phyloP scores from a whole-genome alignment of 2,888 invertebrate genomes.

The Stratiomys singularior region DNA sequence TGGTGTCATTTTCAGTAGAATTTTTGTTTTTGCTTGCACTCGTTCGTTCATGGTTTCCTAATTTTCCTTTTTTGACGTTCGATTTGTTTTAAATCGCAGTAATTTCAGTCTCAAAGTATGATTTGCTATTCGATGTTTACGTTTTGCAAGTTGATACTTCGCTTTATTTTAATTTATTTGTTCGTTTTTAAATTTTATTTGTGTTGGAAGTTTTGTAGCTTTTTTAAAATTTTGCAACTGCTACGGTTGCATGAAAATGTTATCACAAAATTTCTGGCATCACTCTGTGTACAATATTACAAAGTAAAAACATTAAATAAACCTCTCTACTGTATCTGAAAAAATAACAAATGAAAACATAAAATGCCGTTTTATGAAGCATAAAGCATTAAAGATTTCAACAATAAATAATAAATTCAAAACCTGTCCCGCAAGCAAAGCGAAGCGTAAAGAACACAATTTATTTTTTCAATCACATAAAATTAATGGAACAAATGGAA shows the following conservation, averaged over 20 bases:
- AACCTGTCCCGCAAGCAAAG: conserved; percentile 17
- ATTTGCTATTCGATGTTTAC: not conserved
- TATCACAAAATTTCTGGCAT: conserved; percentile 25
- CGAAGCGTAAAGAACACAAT: conserved; percentile 25
- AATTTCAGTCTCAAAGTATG: too few relatives aligned
- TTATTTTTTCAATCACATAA: conserved; percentile 50
- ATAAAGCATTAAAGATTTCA: conserved; percentile 37
- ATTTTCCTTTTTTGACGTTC: not conserved
- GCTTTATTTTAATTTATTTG: too few relatives aligned
- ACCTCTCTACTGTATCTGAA: conserved; percentile 40
- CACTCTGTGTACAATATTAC: conserved; percentile 41
- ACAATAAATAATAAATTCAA: conserved; percentile 23
- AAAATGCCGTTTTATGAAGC: conserved; percentile 40
- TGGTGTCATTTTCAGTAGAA: conserved; percentile 23
- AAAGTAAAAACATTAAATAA: conserved; percentile 30
- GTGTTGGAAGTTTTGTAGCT: not conserved
- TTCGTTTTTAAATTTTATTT: not conserved
- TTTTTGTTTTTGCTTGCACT: not conserved
- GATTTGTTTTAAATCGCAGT: not conserved
- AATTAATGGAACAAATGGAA: conserved; percentile 43
- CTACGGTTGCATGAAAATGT: conserved; percentile 6
- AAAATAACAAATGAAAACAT: not conserved
- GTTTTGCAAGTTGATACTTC: not conserved
- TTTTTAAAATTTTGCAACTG: not conserved
- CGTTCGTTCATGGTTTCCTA: not conserved